Percentiles rank a stretch among this genome's conserved stretches.
Evolutionary conservation across 2,888 invertebrate genomes (phyloP).

Genomic region (Drosophila parthenogenetica): DNA sequence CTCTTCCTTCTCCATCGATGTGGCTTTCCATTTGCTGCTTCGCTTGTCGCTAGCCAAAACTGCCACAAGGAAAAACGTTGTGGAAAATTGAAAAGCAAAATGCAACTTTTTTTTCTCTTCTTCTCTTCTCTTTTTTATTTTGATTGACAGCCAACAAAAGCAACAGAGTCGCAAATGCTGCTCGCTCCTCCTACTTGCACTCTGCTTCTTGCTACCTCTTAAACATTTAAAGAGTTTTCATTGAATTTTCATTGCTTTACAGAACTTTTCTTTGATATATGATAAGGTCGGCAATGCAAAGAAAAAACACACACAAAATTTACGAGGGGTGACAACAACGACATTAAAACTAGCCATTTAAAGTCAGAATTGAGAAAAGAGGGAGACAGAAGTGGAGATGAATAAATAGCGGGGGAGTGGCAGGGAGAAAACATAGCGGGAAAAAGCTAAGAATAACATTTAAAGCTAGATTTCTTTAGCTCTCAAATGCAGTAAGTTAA

Average conservation of each 20-base stretch:
- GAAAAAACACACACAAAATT: background rate
- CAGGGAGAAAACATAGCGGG: no score
- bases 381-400: background rate
- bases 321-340: slow-evolving; percentile 1
- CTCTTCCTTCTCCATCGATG: background rate
- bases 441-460: background rate
- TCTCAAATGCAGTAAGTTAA: no score
- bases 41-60: slow-evolving; percentile 8
- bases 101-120: slow-evolving; percentile 33
- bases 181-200: background rate
- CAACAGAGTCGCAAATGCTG: slow-evolving; percentile 2
- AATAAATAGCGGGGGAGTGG: background rate
- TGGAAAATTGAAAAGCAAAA: slow-evolving; percentile 61
- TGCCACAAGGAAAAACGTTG: slow-evolving; percentile 19
- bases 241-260: slow-evolving; percentile 5
- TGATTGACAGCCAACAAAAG: slow-evolving; percentile 60
- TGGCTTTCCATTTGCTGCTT: slow-evolving; percentile 29
- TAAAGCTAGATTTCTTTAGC: background rate
- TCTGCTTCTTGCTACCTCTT: slow-evolving; percentile 8
- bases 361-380: background rate
- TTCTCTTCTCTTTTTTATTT: slow-evolving; percentile 3
- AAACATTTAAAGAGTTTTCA: slow-evolving; percentile 22
- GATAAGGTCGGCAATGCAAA: slow-evolving; percentile 7
- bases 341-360: slow-evolving; percentile 13
- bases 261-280: slow-evolving; percentile 32